Evolutionary conservation across 2,113 vertebrate genomes (phyloP), one percentile per base, ranked within the genome.

Genomic region (Nothobranchius kuhntae): DNA sequence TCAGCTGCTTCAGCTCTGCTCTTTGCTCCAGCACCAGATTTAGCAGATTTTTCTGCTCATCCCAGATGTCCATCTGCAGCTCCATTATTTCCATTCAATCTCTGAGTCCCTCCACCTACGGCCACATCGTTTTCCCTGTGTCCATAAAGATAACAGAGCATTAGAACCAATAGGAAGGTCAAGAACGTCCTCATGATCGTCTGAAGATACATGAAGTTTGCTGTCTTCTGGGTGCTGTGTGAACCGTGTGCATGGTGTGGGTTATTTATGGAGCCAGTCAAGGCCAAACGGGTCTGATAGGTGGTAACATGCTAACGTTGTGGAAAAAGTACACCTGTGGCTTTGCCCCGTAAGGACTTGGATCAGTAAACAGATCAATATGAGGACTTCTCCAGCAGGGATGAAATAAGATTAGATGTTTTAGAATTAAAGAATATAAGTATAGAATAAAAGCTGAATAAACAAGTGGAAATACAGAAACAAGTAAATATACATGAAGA

Each of bases 301-400:
- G 61, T 17, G 4, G 38, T 40, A 7, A 40, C 0, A 40, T 67
- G 36, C 53, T 48, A 74, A 30, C 17, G 44, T 1, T 68, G 65
- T 68, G 80, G 55, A 60, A 73, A 61, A 56, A 52, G 15, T 3
- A 54, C 75, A 87, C 62, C 72, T 81, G 70, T 55, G 5, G 13
- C 24, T 26, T 36, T 7, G 46, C 5, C 38, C 1, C 0, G 6
- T 17, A 24, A 35, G 6, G 38, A 17, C 13, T 36, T 15, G n/a
- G 7, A 6, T 9, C 40, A 24, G 24, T 14, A 51, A 55, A 55
- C 4, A 71, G 3, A 56, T 8, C 30, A 30, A 30, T 30, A 30
- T 40, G 38, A 40, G 1, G 38, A 40, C 9, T 40, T 40, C 7
- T 40, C 38, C 38, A 40, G 38, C 6, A 7, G 38, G 9, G 38